Evolutionary conservation across 2,797 vertebrate genomes (phyloP).

Genomic region (Argyrosomus regius): DNA sequence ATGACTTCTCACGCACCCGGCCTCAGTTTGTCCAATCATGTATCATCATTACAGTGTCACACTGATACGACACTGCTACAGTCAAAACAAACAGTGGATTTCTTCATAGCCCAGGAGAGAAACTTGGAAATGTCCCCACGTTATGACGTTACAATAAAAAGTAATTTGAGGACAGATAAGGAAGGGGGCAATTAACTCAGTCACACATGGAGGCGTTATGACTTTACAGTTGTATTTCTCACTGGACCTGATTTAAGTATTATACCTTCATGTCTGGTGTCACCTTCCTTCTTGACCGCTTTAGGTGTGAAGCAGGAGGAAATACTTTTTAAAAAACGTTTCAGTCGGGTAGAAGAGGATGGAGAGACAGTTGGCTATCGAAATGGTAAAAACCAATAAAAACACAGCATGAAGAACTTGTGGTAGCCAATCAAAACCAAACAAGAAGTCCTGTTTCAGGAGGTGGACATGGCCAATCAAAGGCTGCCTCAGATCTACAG

Average conservation of each 20-base stretch:
- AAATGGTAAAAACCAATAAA: background rate
- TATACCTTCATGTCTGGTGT: slow-evolving; percentile 12
- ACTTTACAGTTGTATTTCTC: background rate
- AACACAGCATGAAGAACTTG: background rate
- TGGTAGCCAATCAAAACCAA: background rate
- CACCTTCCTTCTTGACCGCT: background rate
- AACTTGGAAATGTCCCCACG: background rate
- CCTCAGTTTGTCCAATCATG: background rate
- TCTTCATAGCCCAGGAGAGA: background rate
- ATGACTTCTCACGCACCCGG: background rate
- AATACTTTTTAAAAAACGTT: too few relatives aligned
- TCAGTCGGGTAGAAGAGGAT: too few relatives aligned
- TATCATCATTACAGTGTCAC: slow-evolving; percentile 24
- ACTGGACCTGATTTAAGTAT: background rate
- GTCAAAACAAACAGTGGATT: slow-evolving; percentile 5
- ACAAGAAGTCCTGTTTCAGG: background rate
- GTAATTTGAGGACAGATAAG: slow-evolving; percentile 16
- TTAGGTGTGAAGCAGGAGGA: slow-evolving; percentile 25
- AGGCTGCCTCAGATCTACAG: too few relatives aligned
- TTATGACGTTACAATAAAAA: slow-evolving; percentile 27
- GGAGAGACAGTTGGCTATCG: too few relatives aligned
- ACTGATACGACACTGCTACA: background rate
- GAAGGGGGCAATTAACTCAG: background rate
- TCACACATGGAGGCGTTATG: background rate
- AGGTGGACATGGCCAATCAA: background rate